These are phyloP conservation scores for Alouatta palliata DNA, from an alignment of 2,113 vertebrate species.

Conservation along the genomic window DNA sequence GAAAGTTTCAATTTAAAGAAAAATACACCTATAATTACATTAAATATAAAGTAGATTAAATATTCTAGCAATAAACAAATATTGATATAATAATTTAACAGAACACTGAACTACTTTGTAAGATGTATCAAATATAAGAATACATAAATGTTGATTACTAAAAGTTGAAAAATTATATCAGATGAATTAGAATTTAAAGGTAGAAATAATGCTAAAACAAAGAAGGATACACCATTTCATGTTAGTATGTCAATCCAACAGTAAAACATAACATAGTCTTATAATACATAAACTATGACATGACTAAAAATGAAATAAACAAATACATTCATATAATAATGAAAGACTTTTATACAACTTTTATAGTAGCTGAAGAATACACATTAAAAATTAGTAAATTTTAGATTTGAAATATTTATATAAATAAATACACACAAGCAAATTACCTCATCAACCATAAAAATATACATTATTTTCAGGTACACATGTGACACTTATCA, in stretches of 20 bases:
- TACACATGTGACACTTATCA: neutral
- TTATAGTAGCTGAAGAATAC: neutral
- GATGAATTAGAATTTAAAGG: neutral
- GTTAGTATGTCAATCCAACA: neutral
- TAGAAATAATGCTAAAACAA: neutral
- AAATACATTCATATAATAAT: neutral
- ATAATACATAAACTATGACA: neutral
- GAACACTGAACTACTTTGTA: neutral
- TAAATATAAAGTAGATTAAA: neutral
- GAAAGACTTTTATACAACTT: neutral
- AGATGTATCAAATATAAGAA: neutral
- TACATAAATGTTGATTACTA: neutral
- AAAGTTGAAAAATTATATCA: neutral
- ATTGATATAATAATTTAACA: neutral
- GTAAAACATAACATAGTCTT: neutral
- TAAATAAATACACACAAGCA: neutral
- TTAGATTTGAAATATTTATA: neutral
- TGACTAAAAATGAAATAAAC: neutral
- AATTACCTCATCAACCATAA: neutral
- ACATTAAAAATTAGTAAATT: neutral
- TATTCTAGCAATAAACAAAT: neutral
- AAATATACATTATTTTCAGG: neutral
- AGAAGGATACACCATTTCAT: neutral
- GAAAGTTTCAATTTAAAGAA: neutral
- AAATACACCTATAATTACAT: neutral